Base-by-base conservation (phyloP, 2,113 vertebrate genomes). In the Coreoperca whiteheadi region DNA sequence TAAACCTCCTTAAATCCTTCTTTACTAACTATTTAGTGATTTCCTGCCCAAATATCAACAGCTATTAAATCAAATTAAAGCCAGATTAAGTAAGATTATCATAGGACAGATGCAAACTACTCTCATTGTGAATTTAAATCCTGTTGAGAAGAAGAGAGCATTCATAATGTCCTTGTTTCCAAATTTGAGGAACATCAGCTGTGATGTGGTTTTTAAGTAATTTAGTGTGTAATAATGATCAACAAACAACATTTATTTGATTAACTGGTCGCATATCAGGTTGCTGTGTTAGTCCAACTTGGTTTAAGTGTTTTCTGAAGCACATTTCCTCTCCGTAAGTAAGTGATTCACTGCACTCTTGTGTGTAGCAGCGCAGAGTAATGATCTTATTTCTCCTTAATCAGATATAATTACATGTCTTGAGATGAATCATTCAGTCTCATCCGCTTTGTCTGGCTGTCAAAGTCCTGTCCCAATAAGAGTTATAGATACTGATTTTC, bases 41-140 rank as follows among this genome's bases (percentile, higher is more conserved):
- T 76, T 37, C 11, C 28, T 56, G 21, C 28, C 46, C 23, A 69
- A 37, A 76, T 15, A 37, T 70, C 4, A 25, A 63, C 48, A 54
- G 30, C 5, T 76, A 46, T 64, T 54, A 46, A 34, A 76, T 37
- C 2, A 67, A 41, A 71, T 37, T 34, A 73, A 46, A 8, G 20
- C 20, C 11, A 53, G 61, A 74, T 81, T 60, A 39, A 30, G 23
- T 67, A 8, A 60, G 79, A 81, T 75, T 69, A 63, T 43, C 34
- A 46, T 69, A 46, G 69, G 1, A 46, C 37, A 16, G 34, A 66
- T 30, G 48, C 28, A 63, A 60, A 48, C 56, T 34, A 18, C 50
- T 67, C 43, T 66, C 30, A 57, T 50, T 74, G 28, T 48, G 28
- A 50, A 39, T 34, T 61, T 25, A 59, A 59, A 67, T 67, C 28